phyloP scores from a whole-genome alignment of 2,888 invertebrate species.

The Esperia sulphurella region DNA sequence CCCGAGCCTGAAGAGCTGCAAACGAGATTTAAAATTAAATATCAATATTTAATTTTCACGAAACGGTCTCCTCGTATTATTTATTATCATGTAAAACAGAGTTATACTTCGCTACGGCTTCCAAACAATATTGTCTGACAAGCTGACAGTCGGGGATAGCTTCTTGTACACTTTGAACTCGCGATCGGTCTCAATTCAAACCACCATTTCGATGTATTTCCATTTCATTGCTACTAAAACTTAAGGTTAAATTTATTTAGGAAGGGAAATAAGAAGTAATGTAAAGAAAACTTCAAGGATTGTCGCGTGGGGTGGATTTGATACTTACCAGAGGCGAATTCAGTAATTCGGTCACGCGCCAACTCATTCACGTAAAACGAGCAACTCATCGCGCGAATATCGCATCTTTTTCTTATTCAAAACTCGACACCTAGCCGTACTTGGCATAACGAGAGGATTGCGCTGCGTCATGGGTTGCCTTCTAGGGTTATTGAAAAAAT shows the following conservation, averaged over 20 bases:
- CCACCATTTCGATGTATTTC: not conserved
- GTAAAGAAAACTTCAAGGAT: not conserved
- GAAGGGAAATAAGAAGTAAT: not conserved
- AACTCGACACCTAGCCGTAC: slow-evolving; percentile 31
- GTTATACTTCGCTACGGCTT: slow-evolving; percentile 10
- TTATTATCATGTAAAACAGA: slow-evolving; percentile 19
- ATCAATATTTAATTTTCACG: slow-evolving; percentile 25
- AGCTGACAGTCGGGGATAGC: slow-evolving; percentile 13
- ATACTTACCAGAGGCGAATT: slow-evolving; percentile 12
- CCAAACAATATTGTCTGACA: slow-evolving; percentile 25
- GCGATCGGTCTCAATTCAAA: not conserved
- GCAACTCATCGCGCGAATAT: slow-evolving; percentile 31
- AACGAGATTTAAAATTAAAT: not conserved
- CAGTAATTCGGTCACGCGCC: slow-evolving; percentile 31
- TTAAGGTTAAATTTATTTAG: not conserved
- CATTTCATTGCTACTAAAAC: slow-evolving; percentile 4
- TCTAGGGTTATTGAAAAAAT: too few relatives aligned
- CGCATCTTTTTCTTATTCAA: slow-evolving; percentile 33
- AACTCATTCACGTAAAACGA: slow-evolving; percentile 30
- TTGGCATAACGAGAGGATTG: slow-evolving; percentile 9
- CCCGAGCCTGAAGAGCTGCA: not conserved
- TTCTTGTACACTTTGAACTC: slow-evolving; percentile 3
- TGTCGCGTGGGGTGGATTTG: not conserved
- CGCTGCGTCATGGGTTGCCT: not conserved
- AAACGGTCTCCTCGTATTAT: slow-evolving; percentile 19